These are phyloP conservation scores for Leptopilina clavipes DNA, from an alignment of 1,140 invertebrate species.

Conservation along the genomic window DNA sequence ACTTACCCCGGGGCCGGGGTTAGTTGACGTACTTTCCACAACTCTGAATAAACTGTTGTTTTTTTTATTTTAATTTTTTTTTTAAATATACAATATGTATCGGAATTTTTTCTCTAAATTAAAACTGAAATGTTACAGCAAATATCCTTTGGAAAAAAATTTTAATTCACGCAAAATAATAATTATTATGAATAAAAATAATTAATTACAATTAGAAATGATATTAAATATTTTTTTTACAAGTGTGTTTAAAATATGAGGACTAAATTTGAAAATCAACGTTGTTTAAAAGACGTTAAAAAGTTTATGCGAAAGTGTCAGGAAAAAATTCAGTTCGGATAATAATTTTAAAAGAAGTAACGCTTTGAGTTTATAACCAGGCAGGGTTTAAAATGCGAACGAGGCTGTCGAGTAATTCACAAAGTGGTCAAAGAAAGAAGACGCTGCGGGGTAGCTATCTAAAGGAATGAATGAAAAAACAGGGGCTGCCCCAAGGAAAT, in stretches of 20 bases:
- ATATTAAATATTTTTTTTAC: too few species aligned
- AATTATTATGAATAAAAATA: too few species aligned
- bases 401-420: neutral
- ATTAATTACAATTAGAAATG: too few species aligned
- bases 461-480: constrained; percentile 51
- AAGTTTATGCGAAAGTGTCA: neutral
- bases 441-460: constrained; percentile 33
- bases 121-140: too few species aligned
- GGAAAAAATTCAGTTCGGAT: constrained; percentile 12
- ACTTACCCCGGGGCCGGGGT: too few species aligned
- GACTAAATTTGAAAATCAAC: neutral
- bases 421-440: constrained; percentile 21
- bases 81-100: too few species aligned
- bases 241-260: neutral
- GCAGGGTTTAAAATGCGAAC: constrained; percentile 26
- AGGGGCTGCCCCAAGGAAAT: constrained; percentile 51
- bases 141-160: too few species aligned
- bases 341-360: constrained; percentile 24
- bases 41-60: too few species aligned
- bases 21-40: too few species aligned
- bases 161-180: too few species aligned
- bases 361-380: constrained; percentile 7
- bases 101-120: too few species aligned
- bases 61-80: too few species aligned
- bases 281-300: neutral